phyloP scores from a whole-genome alignment of 92 coral and sea anemone genomes.

The Bergia sp. region DNA sequence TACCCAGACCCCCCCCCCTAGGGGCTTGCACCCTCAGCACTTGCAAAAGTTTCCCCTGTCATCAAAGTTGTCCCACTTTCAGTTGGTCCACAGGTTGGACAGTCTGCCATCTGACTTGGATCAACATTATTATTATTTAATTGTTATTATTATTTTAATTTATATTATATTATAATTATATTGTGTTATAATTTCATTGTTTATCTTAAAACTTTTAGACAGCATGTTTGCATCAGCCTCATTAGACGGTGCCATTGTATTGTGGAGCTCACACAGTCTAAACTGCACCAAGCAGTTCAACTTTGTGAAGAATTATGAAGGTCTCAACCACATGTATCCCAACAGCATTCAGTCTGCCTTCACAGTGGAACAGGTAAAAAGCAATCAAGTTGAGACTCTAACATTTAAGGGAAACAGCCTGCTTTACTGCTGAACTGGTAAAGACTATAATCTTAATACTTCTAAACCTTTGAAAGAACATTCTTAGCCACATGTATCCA shows the following conservation, averaged over 20 bases:
- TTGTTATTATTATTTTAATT: no score
- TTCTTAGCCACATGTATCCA: slow-evolving; percentile 53
- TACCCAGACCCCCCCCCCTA: no score
- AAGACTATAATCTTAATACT: not conserved
- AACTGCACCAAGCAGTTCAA: slow-evolving; percentile 84
- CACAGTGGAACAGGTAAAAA: slow-evolving; percentile 86
- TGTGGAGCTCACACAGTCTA: slow-evolving; percentile 87
- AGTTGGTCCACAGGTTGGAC: no score
- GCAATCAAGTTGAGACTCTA: not conserved
- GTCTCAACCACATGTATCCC: slow-evolving; percentile 84
- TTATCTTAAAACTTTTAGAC: slow-evolving; percentile 52
- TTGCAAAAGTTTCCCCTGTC: no score
- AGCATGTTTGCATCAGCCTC: slow-evolving; percentile 99
- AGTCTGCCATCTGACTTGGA: no score
- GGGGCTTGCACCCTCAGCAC: no score
- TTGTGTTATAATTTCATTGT: no score
- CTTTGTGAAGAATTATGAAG: slow-evolving; percentile 88
- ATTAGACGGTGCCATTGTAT: slow-evolving; percentile 93
- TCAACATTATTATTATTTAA: no score
- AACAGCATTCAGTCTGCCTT: slow-evolving; percentile 88
- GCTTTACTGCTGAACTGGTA: not conserved
- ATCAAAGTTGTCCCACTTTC: no score
- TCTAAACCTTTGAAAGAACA: not conserved
- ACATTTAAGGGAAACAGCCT: not conserved
- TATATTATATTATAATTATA: no score